Percentiles rank a stretch among this genome's conserved stretches.
Evolutionary conservation across 2,113 vertebrate species (phyloP).

Genomic region (Canis aureus): DNA sequence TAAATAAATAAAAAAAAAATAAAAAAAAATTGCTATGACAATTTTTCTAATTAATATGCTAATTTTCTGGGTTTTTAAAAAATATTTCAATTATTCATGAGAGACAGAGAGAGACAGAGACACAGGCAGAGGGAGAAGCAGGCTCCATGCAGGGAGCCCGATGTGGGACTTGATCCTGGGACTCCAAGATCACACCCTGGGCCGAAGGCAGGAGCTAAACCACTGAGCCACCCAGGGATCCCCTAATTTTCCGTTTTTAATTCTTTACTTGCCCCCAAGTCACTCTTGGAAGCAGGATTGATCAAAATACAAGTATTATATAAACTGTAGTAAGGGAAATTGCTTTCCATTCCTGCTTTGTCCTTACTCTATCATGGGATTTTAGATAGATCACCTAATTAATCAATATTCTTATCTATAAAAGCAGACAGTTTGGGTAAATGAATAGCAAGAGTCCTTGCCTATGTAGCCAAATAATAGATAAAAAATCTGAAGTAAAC

Average conservation of each 20-base stretch:
- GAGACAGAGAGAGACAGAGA: no score
- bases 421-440: conserved; percentile 10
- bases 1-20: no score
- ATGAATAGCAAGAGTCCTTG: neutral
- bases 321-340: neutral
- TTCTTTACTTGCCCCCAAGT: neutral
- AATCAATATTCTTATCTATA: neutral
- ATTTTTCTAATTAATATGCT: neutral
- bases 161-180: no score
- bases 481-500: neutral
- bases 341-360: neutral
- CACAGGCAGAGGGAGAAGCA: no score
- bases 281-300: neutral
- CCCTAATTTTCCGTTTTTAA: neutral
- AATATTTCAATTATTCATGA: no score
- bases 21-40: neutral
- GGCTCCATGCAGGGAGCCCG: no score
- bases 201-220: no score
- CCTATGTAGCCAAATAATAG: neutral
- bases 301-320: neutral
- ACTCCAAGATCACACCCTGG: no score
- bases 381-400: neutral
- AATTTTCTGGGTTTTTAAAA: neutral
- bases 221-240: no score
- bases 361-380: neutral